These are phyloP conservation scores for Drosophila kikkawai DNA, from an alignment of 1,140 invertebrate species.

Conservation along the genomic window DNA sequence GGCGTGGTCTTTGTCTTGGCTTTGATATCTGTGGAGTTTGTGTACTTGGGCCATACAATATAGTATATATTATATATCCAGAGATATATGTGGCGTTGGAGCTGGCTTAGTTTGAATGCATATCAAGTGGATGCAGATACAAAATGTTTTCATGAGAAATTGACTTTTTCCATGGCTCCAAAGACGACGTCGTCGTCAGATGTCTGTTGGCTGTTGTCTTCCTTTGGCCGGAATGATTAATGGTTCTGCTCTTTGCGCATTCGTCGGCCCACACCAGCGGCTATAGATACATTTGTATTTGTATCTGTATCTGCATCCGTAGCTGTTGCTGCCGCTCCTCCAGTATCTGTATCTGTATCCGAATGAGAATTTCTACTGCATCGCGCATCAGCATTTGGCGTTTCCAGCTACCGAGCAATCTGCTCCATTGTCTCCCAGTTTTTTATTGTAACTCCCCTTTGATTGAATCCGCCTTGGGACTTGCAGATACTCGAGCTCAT, in stretches of 20 bases:
- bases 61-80: constrained; percentile 25
- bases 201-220: constrained; percentile 70
- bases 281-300: constrained; percentile 30
- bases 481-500: constrained; percentile 44
- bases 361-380: constrained; percentile 69
- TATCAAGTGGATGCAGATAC: constrained; percentile 75
- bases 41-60: constrained; percentile 35
- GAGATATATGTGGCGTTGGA: constrained; percentile 13
- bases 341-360: constrained; percentile 58
- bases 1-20: constrained; percentile 21
- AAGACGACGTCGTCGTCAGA: constrained; percentile 61
- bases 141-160: constrained; percentile 84
- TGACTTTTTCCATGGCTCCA: constrained; percentile 78
- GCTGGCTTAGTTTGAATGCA: constrained; percentile 49
- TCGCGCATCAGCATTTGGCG: constrained; percentile 60
- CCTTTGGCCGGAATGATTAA: constrained; percentile 81
- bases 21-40: not conserved
- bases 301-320: constrained; percentile 33
- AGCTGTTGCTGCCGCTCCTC: constrained; percentile 28
- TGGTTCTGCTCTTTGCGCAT: constrained; percentile 78
- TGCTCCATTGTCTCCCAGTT: constrained; percentile 45
- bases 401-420: constrained; percentile 61
- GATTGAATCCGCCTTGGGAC: constrained; percentile 71
- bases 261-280: constrained; percentile 61
- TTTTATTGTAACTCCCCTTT: constrained; percentile 47